These are phyloP conservation scores for Encarsia formosa DNA, from an alignment of 2,888 invertebrate species.

Conservation along the genomic window DNA sequence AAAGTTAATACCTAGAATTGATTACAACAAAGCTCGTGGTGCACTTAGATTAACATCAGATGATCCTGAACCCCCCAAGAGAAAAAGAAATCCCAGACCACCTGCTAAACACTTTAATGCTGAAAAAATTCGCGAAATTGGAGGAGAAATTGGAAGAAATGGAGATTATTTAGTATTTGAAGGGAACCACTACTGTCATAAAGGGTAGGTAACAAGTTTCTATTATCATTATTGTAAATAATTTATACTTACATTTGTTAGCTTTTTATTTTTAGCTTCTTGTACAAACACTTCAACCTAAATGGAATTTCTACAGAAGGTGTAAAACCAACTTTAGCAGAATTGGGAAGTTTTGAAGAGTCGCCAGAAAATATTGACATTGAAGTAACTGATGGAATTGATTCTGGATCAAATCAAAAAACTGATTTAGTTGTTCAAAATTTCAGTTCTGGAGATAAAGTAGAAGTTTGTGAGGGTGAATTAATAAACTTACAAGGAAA, in stretches of 20 bases:
- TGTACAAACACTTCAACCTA: slow-evolving; percentile 95
- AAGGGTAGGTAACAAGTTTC: slow-evolving; percentile 55
- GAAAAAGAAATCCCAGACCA: slow-evolving; percentile 85
- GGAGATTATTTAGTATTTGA: slow-evolving; percentile 97
- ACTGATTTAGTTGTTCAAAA: background rate
- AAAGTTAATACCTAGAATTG: slow-evolving; percentile 60
- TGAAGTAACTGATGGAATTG: slow-evolving; percentile 72
- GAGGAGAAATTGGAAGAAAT: slow-evolving; percentile 93
- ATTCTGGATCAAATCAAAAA: slow-evolving; percentile 33
- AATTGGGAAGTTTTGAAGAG: slow-evolving; percentile 91
- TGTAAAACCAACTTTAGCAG: slow-evolving; percentile 91
- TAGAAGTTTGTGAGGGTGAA: slow-evolving; percentile 23
- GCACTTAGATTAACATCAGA: slow-evolving; percentile 60
- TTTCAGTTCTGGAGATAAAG: slow-evolving; percentile 24
- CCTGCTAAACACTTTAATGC: slow-evolving; percentile 92
- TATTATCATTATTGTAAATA: background rate
- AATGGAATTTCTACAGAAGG: slow-evolving; percentile 90
- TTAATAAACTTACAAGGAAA: slow-evolving; percentile 19
- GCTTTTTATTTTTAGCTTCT: slow-evolving; percentile 56
- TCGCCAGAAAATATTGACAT: slow-evolving; percentile 84
- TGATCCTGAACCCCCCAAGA: slow-evolving; percentile 74
- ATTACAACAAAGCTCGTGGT: slow-evolving; percentile 57
- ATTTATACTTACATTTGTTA: background rate
- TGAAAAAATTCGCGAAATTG: slow-evolving; percentile 87
- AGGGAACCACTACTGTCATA: slow-evolving; percentile 90